A percentile compares a stretch with the other conserved stretches of the same genome.
phyloP scores from a whole-genome alignment of 1,140 invertebrate species.

The Eumaeus atala region DNA sequence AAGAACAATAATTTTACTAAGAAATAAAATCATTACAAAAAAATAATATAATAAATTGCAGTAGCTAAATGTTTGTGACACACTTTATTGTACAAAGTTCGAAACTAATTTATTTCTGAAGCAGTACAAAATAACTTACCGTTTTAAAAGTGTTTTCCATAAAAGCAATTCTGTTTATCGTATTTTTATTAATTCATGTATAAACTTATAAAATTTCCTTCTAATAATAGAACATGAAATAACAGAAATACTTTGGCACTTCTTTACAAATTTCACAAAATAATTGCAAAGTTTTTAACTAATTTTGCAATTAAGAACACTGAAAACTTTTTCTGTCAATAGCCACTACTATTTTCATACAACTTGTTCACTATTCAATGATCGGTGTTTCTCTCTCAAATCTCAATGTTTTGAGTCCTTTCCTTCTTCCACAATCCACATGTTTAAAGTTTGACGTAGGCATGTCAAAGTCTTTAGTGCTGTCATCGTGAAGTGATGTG shows the following conservation, averaged over 20 bases:
- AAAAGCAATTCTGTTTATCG: not conserved
- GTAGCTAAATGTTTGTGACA: too few relatives aligned
- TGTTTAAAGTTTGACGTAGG: not conserved
- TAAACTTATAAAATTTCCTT: not conserved
- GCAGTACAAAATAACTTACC: constrained; percentile 2
- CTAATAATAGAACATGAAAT: not conserved
- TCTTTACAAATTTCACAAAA: not conserved
- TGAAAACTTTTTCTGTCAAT: not conserved
- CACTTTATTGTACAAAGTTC: too few relatives aligned
- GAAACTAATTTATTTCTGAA: not conserved
- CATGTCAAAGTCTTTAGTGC: too few relatives aligned
- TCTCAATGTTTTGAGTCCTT: not conserved
- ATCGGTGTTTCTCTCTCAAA: not conserved
- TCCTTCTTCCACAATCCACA: not conserved
- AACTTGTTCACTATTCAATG: not conserved
- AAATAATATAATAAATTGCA: too few relatives aligned
- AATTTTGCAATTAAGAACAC: not conserved
- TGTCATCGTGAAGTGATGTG: too few relatives aligned
- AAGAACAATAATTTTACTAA: too few relatives aligned
- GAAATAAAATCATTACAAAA: too few relatives aligned
- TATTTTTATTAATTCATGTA: not conserved
- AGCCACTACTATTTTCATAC: not conserved
- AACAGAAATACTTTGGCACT: not conserved
- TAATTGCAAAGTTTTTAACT: not conserved
- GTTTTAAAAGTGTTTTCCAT: constrained; percentile 3